Evolutionary conservation across 2,797 vertebrate genomes (phyloP).

Genomic region (Todus mexicanus): DNA sequence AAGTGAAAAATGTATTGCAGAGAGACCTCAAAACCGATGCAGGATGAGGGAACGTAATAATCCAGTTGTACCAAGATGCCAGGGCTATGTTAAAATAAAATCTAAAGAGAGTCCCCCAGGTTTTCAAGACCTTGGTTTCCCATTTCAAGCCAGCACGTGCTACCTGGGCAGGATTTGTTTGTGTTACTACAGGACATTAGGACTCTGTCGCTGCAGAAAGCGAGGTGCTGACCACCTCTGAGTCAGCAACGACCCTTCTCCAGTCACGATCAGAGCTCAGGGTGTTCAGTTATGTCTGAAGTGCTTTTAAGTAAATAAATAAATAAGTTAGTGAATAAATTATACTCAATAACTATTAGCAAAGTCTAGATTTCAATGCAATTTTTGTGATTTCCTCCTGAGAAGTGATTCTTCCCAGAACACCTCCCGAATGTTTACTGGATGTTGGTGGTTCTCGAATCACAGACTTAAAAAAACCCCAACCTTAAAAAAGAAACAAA

Average conservation of each 20-base stretch:
- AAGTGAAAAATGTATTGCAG: slow-evolving; percentile 29
- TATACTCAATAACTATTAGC: not conserved
- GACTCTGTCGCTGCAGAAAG: not conserved
- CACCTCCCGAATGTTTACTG: not conserved
- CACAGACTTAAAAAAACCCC: not conserved
- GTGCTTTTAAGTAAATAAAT: not conserved
- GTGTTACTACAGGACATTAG: not conserved
- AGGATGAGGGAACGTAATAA: not conserved
- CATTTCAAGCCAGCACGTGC: not conserved
- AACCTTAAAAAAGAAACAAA: not conserved
- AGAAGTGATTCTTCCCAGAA: not conserved
- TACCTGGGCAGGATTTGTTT: not conserved
- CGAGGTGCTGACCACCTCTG: not conserved
- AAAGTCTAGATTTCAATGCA: not conserved
- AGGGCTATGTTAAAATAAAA: not conserved
- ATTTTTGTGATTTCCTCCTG: not conserved
- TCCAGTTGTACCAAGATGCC: not conserved
- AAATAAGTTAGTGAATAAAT: not conserved
- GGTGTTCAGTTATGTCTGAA: not conserved
- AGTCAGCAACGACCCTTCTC: not conserved
- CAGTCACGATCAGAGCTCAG: not conserved
- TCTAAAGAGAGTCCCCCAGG: not conserved
- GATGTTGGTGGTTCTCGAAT: not conserved
- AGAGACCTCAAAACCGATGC: not conserved
- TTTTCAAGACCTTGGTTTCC: not conserved